Base-by-base conservation (phyloP, 1,140 invertebrate genomes). In the Tribolium castaneum region DNA sequence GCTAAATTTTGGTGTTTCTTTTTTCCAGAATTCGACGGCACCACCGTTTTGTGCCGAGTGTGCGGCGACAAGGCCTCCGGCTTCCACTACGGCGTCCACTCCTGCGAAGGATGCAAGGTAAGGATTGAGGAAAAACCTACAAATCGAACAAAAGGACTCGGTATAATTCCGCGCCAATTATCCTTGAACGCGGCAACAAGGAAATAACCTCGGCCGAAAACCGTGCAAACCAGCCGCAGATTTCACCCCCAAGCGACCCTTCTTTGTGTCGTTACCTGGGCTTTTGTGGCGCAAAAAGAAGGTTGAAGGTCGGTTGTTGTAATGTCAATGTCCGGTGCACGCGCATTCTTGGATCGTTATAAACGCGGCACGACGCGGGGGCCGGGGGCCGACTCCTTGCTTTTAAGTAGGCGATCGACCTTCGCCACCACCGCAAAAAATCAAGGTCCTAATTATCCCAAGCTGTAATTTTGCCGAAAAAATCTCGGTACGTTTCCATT, bases 101-200 rank as follows among this genome's bases (percentile, higher is more conserved):
- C 97, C 80, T 99, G 98, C 88, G 98, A 99, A 90, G 98, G 98
- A 82, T 99, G 98, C 93, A 99, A 99, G 95, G 98, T 99, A 91
- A 93, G 93, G 59, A 25, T 6, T 51, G 25, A 30, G 25, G 25
- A 30, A 89, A 72, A 70, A 72, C 13, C 14, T 13, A 35, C 6
- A 25, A 16, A n/a, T 25, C 54, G 10, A 4, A 59, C 19, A 25
- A 59, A 66, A 66, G 39, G 70, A 51, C 70, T 50, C 50, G 39
- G 39, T 72, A 45, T 70, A 70, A 45, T 70, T 45, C 39, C 39
- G 62, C 39, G 12, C 1, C 7, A 70, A 70, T 70, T 70, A 70
- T 70, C 66, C 66, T 70, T 70, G 66, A 35, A 19, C 2, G 16
- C 12, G 0, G 1, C n/a, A 25, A 59, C 54, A 22, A 59, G 54